phyloP scores from a whole-genome alignment of 2,113 vertebrate genomes.

The Candoia aspera region DNA sequence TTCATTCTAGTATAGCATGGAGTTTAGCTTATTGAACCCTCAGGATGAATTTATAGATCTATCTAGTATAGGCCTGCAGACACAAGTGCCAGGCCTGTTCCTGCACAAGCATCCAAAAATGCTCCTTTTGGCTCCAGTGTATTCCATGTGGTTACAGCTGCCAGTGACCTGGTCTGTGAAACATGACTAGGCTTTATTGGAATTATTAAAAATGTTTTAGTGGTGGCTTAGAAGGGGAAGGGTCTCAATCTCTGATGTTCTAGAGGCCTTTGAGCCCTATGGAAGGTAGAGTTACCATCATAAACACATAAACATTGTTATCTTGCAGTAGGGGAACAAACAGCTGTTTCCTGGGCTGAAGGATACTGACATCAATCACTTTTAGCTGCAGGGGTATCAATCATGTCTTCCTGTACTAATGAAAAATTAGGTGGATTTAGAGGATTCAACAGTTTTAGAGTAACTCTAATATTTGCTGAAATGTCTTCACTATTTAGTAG shows the following conservation, averaged over 20 bases:
- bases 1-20: background rate
- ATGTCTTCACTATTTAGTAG: background rate
- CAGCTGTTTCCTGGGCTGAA: background rate
- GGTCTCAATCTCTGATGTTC: background rate
- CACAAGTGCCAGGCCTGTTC: background rate
- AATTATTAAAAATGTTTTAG: background rate
- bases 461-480: background rate
- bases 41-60: slow-evolving; percentile 2
- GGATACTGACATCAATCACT: background rate
- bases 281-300: background rate
- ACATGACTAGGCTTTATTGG: background rate
- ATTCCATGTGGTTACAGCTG: background rate
- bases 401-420: background rate
- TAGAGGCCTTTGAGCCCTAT: background rate
- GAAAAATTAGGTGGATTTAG: background rate
- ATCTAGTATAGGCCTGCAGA: background rate
- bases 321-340: background rate
- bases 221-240: background rate
- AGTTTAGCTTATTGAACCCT: background rate
- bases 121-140: background rate
- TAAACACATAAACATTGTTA: background rate
- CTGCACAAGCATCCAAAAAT: background rate
- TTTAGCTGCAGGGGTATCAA: background rate
- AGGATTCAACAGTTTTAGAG: background rate
- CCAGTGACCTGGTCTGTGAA: background rate